Base-by-base conservation (phyloP, 2,113 vertebrate species). In the Spermophilus dauricus region DNA sequence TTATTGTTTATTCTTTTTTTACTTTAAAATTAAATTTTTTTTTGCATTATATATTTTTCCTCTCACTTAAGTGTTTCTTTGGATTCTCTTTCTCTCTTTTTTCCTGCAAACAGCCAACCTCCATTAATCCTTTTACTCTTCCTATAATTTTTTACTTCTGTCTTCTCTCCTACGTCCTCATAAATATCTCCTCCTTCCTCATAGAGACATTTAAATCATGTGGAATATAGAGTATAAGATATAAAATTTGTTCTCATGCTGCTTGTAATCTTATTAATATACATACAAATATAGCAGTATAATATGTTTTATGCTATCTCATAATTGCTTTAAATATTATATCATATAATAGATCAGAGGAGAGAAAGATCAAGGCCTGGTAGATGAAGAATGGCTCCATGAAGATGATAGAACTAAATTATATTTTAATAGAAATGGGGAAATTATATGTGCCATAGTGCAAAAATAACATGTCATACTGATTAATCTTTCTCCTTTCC, bases 251-350 rank as follows among this genome's bases (percentile, higher is more conserved):
- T 67, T 72, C 32, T 85, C 24, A 63, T 24, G 20, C 11, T 95
- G n/a, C 63, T 63, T 96, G 65, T 93, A 85, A 67, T 13, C 37
- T 75, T 65, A 84, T 70, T 93, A 87, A 84, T 75, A 93, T n/a
- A 63, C 1, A 86, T n/a, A 76, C 20, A 94, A 82, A 93, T 92
- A 85, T 30, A 42, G 28, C 34, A 94, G 32, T 84, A 63, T 86
- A n/a, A 78, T 91, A 11, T 91, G 28, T 80, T 95, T 83, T 84
- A 75, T 91, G 24, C 30, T 88, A 63, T 67, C 83, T 69, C 20
- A n/a, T 63, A 78, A 51, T 58, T 95, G 28, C 20, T 88, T 85
- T 91, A 87, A 75, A 69, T 87, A 51, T 30, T 82, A 81, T 58
- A 8, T 58, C 6, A 20, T 28, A 58, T 70, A 85, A 73, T 48